These are phyloP conservation scores for Sternotherus odoratus DNA, from an alignment of 2,797 vertebrate species.

Conservation along the genomic window DNA sequence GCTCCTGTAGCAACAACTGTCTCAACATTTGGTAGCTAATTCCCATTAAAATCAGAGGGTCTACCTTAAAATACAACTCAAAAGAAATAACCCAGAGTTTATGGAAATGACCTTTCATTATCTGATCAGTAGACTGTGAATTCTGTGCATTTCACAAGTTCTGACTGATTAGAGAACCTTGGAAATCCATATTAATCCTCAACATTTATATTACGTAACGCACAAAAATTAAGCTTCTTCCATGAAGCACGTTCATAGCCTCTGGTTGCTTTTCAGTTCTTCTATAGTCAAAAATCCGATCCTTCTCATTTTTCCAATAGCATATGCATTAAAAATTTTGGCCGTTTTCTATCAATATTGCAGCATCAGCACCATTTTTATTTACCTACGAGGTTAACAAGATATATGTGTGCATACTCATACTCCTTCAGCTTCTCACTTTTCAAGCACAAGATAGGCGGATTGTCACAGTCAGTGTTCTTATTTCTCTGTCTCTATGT, in stretches of 20 bases:
- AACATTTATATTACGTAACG: neutral
- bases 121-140: neutral
- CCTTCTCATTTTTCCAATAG: neutral
- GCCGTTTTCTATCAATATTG: neutral
- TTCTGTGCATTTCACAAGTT: neutral
- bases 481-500: neutral
- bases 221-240: neutral
- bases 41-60: neutral
- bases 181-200: neutral
- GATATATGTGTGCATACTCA: neutral
- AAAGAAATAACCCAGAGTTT: neutral
- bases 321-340: neutral
- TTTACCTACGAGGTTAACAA: neutral
- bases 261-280: conserved; percentile 2
- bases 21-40: neutral
- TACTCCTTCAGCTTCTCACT: neutral
- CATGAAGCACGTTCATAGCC: neutral
- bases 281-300: conserved; percentile 24
- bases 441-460: neutral
- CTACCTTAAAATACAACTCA: neutral
- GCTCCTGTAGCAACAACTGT: neutral
- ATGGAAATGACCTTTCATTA: neutral
- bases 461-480: neutral
- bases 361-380: neutral
- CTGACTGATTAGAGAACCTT: neutral